Evolutionary conservation across 2,888 invertebrate genomes (phyloP), one percentile per base, ranked within the genome.

Genomic region (Hofmannophila pseudospretella): DNA sequence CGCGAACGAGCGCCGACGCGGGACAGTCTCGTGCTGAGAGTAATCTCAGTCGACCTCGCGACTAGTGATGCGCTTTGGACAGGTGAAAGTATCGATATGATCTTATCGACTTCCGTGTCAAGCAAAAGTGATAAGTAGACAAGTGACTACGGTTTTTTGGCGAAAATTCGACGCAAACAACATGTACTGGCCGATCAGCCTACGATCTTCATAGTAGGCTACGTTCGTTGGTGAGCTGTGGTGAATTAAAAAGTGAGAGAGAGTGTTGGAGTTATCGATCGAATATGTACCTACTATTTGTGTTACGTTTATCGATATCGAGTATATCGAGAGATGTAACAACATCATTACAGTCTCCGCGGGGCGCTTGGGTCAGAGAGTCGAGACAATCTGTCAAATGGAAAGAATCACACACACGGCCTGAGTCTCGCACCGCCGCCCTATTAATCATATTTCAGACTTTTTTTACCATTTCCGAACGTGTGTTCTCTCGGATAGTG

Each of bases 1-100:
- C 82, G 85, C 82, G 79, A 77, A 79, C 80, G 81, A 82, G 80
- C 82, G 80, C 77, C 78, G 80, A 80, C 80, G 76, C 78, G 67
- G 85, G 84, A 82, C 80, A 79, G 82, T 84, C 80, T 85, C 86
- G 82, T 86, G 86, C 86, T 86, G 86, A 81, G 86, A 85, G 85
- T 72, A 86, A 86, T 86, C 84, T 84, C 60, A 68, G 69, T 58
- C 75, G 71, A 80, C 75, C 78, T 71, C 70, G 63, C 49, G 46
- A 12, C 36, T 72, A 80, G 74, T 53, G 79, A 57, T 69, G 82
- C 44, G 33, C 4, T 20, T 36, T 10, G 9, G 23, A 13, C 11
- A 32, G 36, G 55, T 47, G 54, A 49, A 58, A 52, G 46, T 58
- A 54, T 64, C 61, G 64, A 68, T 60, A 38, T 29, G 9, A 35